Conservation (phyloP, 2,113 vertebrate species). For the Anoura caudifer region DNA sequence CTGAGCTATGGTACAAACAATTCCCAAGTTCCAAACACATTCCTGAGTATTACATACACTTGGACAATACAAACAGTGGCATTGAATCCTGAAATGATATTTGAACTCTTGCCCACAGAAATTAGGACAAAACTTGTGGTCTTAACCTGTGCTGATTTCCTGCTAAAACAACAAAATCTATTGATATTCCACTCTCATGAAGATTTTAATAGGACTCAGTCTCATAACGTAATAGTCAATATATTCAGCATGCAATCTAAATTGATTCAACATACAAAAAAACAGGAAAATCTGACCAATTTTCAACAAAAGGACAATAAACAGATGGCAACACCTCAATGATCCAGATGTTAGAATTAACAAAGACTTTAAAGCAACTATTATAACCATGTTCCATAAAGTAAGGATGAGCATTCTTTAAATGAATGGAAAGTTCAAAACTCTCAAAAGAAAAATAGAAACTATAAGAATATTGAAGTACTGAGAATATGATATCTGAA, state of each 20-base stretch:
- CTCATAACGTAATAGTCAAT: neutral
- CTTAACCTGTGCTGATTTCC: conserved; percentile 3
- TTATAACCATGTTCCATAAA: conserved; percentile 1
- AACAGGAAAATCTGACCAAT: neutral
- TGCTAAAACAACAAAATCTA: conserved; percentile 17
- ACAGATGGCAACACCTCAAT: neutral
- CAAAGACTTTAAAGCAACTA: conserved; percentile 21
- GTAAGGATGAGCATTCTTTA: neutral
- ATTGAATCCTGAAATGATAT: conserved; percentile 4
- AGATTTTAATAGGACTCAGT: neutral
- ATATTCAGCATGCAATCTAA: neutral
- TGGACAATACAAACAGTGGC: neutral
- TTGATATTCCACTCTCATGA: neutral
- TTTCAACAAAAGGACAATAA: neutral
- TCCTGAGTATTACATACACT: neutral
- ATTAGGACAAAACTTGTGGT: neutral
- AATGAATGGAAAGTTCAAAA: conserved; percentile 15
- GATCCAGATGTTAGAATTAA: neutral
- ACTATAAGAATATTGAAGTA: neutral
- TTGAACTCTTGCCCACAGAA: neutral
- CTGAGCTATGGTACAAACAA: neutral
- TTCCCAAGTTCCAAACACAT: neutral
- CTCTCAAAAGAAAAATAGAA: conserved; percentile 1
- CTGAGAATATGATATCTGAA: neutral
- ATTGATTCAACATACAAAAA: neutral